phyloP scores from a whole-genome alignment of 2,797 vertebrate genomes.

The Rallus crepitans region DNA sequence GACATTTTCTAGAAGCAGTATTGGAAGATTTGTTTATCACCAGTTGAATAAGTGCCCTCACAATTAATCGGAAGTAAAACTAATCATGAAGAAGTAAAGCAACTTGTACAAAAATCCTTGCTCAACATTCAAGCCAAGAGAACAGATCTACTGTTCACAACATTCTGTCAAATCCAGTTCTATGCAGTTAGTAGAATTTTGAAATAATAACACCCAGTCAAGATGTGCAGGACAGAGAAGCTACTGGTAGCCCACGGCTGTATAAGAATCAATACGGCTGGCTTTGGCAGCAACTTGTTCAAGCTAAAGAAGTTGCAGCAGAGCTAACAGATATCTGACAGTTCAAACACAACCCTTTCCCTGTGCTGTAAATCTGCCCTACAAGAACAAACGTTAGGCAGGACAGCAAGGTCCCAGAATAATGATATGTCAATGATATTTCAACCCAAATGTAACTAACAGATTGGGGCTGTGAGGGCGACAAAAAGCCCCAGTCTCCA shows the following conservation, averaged over 20 bases:
- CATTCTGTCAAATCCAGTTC: rapidly evolving
- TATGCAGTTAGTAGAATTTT: neutral
- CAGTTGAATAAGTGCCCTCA: neutral
- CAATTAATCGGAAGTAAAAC: neutral
- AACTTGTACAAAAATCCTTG: neutral
- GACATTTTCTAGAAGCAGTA: neutral
- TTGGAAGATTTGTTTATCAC: neutral
- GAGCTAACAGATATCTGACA: neutral
- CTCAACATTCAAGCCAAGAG: neutral
- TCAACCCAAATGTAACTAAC: neutral
- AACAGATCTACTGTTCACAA: neutral
- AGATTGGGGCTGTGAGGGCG: too few species aligned
- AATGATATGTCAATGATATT: neutral
- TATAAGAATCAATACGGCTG: neutral
- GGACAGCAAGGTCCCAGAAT: neutral
- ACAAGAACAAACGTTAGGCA: neutral
- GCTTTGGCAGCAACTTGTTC: constrained; percentile 5
- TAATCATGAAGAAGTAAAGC: neutral
- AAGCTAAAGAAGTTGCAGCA: constrained; percentile 8
- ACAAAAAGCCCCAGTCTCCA: neutral
- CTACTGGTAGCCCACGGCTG: neutral
- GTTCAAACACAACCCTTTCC: neutral
- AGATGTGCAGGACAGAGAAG: neutral
- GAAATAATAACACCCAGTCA: neutral
- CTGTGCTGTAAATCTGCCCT: neutral